Evolutionary conservation across 2,797 vertebrate genomes (phyloP).

Genomic region (Masticophis lateralis): DNA sequence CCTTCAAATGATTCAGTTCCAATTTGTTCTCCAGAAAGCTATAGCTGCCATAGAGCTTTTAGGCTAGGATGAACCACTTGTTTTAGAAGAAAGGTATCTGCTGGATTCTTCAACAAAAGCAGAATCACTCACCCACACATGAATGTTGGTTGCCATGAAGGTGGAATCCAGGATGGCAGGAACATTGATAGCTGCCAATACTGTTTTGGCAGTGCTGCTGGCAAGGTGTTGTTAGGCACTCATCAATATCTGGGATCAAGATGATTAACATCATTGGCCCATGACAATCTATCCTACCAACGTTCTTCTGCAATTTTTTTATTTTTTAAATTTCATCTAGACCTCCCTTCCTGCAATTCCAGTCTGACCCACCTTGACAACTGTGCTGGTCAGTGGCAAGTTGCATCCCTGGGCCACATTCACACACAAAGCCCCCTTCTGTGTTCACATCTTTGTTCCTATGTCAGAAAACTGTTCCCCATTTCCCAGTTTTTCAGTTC

Average conservation of each 20-base stretch:
- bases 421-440: no score
- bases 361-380: constrained; percentile 68
- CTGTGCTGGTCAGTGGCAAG: constrained; percentile 71
- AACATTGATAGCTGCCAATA: constrained; percentile 76
- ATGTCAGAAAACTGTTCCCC: no score
- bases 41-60: background rate
- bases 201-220: constrained; percentile 77
- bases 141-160: constrained; percentile 75
- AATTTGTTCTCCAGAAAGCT: background rate
- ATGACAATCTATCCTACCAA: fast-evolving
- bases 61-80: background rate
- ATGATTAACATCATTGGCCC: background rate
- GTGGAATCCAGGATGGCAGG: constrained; percentile 71
- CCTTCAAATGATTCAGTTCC: background rate
- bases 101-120: background rate
- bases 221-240: constrained; percentile 74
- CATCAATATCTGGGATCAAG: constrained; percentile 67
- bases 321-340: background rate
- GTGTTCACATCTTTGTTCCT: no score
- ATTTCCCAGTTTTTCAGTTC: no score
- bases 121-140: constrained; percentile 66
- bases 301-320: background rate
- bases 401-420: constrained; percentile 44
- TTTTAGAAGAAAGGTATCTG: background rate
- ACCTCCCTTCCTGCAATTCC: background rate